These are phyloP conservation scores for Cyrtonyx montezumae DNA, from an alignment of 2,113 vertebrate genomes.

Conservation along the genomic window DNA sequence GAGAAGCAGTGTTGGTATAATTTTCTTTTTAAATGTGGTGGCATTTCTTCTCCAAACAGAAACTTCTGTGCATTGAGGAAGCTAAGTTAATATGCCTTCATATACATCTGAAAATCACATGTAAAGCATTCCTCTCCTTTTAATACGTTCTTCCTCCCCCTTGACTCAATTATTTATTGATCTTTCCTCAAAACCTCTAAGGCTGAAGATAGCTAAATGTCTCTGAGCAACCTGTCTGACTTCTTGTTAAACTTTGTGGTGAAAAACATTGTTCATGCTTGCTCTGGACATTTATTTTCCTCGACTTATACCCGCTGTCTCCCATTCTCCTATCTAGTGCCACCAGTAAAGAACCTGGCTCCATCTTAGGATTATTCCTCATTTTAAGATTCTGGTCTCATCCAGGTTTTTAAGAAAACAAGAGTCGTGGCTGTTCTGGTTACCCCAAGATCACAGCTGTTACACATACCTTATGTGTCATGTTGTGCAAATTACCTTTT, in stretches of 20 bases:
- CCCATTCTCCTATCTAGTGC: neutral
- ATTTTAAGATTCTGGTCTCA: neutral
- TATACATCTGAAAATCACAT: neutral
- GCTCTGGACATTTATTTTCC: neutral
- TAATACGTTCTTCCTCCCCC: neutral
- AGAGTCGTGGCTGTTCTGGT: neutral
- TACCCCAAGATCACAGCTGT: neutral
- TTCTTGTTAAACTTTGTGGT: neutral
- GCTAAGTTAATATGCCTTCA: neutral
- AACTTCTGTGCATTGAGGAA: neutral
- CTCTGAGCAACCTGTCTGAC: neutral
- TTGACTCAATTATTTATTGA: neutral
- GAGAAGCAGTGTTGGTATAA: neutral
- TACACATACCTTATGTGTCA: neutral
- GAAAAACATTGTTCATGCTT: neutral
- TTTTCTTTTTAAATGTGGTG: neutral
- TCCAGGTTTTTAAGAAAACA: neutral
- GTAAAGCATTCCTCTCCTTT: neutral
- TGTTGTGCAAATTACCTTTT: neutral
- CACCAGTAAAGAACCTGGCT: neutral
- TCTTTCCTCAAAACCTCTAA: neutral
- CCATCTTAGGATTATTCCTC: neutral
- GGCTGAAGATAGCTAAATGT: fast-evolving
- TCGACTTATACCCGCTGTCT: neutral
- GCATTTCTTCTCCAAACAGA: neutral